phyloP scores from a whole-genome alignment of 2,113 vertebrate species.

The Hypanus sabinus region DNA sequence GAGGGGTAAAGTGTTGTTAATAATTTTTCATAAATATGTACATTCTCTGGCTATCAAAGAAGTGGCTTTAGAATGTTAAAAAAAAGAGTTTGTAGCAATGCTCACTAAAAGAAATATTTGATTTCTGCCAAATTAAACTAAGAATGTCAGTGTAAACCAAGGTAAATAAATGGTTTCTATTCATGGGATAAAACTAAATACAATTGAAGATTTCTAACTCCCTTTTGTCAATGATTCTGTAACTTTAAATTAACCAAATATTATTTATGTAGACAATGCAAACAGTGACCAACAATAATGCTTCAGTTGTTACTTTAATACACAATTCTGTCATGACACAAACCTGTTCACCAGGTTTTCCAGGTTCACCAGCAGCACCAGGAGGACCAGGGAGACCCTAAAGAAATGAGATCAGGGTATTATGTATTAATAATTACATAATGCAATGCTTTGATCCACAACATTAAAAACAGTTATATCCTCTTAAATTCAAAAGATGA shows the following conservation, averaged over 20 bases:
- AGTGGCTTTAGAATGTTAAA: not conserved
- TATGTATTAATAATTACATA: not conserved
- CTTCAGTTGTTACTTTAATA: not conserved
- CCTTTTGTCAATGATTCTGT: not conserved
- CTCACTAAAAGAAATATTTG: not conserved
- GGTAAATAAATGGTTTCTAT: not conserved
- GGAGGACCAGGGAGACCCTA: conserved; percentile 88
- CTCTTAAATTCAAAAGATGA: not conserved
- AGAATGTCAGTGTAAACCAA: not conserved
- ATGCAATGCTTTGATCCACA: not conserved
- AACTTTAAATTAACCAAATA: not conserved
- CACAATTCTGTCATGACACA: not conserved
- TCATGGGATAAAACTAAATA: not conserved
- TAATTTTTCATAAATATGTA: not conserved
- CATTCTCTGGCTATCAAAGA: not conserved
- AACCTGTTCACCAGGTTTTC: conserved; percentile 93
- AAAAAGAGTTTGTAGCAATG: too few species aligned
- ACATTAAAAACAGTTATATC: not conserved
- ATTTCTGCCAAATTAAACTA: conserved; percentile 1
- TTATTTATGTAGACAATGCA: not conserved
- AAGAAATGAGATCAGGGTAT: conserved; percentile 9
- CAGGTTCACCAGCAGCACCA: conserved; percentile 84
- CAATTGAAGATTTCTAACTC: too few species aligned
- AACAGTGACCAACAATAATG: not conserved
- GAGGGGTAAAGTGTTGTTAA: too few species aligned